These are phyloP conservation scores for Sepiola atlantica DNA, from an alignment of 2,888 invertebrate genomes.

Conservation along the genomic window DNA sequence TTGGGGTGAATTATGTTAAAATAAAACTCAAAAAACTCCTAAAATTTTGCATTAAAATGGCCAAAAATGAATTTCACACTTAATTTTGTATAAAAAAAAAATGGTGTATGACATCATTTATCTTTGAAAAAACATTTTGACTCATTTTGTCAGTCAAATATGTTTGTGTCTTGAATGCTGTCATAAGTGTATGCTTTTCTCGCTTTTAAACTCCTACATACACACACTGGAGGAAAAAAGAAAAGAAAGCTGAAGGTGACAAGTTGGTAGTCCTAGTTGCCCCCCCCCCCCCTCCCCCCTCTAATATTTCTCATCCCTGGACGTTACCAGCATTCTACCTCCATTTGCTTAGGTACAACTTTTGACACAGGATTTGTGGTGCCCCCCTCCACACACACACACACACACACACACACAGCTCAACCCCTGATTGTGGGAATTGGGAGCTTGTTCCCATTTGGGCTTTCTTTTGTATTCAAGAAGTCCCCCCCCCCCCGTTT, in stretches of 20 bases:
- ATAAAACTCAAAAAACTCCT: no score
- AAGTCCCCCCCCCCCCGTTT: fast-evolving
- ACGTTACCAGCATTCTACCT: not conserved
- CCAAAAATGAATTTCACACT: no score
- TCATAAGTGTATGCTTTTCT: no score
- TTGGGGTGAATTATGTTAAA: no score
- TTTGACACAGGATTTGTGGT: not conserved
- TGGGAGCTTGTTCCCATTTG: not conserved
- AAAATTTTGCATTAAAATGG: no score
- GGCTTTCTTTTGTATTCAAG: not conserved
- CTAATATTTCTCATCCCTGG: not conserved
- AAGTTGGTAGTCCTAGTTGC: not conserved
- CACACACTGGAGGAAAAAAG: not conserved
- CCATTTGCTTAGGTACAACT: not conserved
- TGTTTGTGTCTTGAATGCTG: no score
- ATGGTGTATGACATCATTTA: no score
- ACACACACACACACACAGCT: not conserved
- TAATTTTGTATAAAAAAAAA: no score
- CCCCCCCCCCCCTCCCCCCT: not conserved
- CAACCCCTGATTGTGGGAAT: constrained; percentile 19
- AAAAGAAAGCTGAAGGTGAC: not conserved
- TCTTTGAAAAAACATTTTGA: no score
- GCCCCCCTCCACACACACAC: no score
- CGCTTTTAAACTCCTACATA: not conserved
- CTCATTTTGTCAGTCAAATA: no score